phyloP scores from a whole-genome alignment of 2,888 invertebrate genomes.

The Macrosiphum euphorbiae region DNA sequence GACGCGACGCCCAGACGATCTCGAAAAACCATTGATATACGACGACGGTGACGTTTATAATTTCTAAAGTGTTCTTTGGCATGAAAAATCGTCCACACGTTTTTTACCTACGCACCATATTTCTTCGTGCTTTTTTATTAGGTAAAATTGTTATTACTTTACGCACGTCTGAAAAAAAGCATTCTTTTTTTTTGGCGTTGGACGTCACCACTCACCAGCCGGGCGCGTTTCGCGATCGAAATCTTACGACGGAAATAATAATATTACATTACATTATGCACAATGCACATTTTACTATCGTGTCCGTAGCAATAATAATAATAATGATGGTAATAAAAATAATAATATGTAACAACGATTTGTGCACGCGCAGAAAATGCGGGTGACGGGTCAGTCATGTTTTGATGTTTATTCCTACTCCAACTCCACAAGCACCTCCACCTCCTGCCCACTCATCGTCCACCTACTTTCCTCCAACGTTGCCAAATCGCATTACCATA shows the following conservation, averaged over 20 bases:
- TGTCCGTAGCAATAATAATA: constrained; percentile 10
- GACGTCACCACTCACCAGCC: background rate
- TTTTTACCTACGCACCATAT: background rate
- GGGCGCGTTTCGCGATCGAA: background rate
- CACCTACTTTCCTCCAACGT: constrained; percentile 43
- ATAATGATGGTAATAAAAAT: background rate
- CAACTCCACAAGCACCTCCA: background rate
- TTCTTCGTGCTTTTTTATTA: background rate
- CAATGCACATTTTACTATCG: constrained; percentile 23
- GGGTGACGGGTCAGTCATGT: background rate
- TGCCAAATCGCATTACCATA: constrained; percentile 58
- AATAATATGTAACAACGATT: constrained; percentile 15
- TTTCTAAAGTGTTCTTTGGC: background rate
- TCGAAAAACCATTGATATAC: background rate
- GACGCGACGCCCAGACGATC: background rate
- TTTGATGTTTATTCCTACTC: constrained; percentile 32
- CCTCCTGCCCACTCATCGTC: background rate
- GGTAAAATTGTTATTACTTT: background rate
- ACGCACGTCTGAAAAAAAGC: background rate
- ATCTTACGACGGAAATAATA: background rate
- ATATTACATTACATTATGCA: background rate
- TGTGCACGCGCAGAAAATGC: background rate
- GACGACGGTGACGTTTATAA: background rate
- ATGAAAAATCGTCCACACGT: background rate
- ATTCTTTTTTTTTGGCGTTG: background rate